These are phyloP conservation scores for Lophius americanus DNA, from an alignment of 2,797 vertebrate genomes.

Conservation along the genomic window DNA sequence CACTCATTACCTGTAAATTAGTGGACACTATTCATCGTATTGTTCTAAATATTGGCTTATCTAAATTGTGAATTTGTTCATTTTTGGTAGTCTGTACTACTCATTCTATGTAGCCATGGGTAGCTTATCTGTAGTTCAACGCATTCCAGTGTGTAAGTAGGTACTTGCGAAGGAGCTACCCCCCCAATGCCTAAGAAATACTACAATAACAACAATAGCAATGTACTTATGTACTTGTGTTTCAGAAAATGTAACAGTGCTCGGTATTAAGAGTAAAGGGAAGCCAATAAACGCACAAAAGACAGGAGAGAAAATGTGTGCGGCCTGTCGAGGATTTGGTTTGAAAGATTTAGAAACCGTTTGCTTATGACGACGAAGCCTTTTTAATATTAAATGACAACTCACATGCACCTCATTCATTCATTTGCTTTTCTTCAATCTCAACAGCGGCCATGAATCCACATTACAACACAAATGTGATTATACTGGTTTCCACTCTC, in stretches of 20 bases:
- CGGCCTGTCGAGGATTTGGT: slow-evolving; percentile 14
- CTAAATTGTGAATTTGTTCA: too few relatives aligned
- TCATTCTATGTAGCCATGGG: too few relatives aligned
- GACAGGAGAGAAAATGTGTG: background rate
- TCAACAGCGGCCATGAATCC: slow-evolving; percentile 35
- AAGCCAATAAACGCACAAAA: slow-evolving; percentile 1
- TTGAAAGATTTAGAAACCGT: slow-evolving; percentile 46
- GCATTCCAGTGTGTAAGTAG: too few relatives aligned
- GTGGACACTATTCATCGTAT: too few relatives aligned
- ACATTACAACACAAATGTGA: slow-evolving; percentile 45
- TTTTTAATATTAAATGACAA: slow-evolving; percentile 51
- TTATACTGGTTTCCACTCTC: slow-evolving; percentile 33
- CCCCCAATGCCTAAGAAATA: too few relatives aligned
- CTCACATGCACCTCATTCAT: slow-evolving; percentile 36
- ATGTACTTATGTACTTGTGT: background rate
- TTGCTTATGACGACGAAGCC: slow-evolving; percentile 29
- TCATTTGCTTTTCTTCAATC: slow-evolving; percentile 17
- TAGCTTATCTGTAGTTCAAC: too few relatives aligned
- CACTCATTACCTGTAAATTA: too few relatives aligned
- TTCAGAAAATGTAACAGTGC: background rate
- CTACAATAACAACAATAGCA: too few relatives aligned
- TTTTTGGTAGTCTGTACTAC: too few relatives aligned
- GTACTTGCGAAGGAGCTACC: too few relatives aligned
- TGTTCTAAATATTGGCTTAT: too few relatives aligned
- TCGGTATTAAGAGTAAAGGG: slow-evolving; percentile 5